Evolutionary conservation across 1,140 invertebrate genomes (phyloP), one percentile per base, ranked within the genome.

Genomic region (Anadara kagoshimensis): DNA sequence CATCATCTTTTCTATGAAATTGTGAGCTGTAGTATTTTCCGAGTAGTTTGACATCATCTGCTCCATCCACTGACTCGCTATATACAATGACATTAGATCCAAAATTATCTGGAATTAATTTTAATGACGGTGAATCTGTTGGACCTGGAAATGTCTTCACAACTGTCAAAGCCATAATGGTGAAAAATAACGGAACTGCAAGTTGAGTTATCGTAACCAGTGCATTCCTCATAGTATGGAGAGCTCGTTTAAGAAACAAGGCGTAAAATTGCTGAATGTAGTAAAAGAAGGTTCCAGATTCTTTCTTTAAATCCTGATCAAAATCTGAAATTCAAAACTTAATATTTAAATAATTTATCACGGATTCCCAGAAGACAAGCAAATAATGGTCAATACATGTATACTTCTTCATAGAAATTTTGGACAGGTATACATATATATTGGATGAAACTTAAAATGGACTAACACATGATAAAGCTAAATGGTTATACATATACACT

Each of bases 231-330:
- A 80, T 62, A 14, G 88, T 87, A 69, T 90, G 87, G 20, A 89
- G 81, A 26, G 85, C 74, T 66, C 88, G 80, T 73, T 91, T 91
- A 1, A 88, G 59, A 36, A 90, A 81, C 85, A 91, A 88, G 20
- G 87, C 89, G 51, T 78, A 75, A 61, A 91, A 87, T 68, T 90
- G 89, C 66, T 89, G 88, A 8, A 74, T 5, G 24, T 67, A 79
- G 24, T 67, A 79, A 12, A 87, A 63, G 14, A 16, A 16, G 11
- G 16, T 58, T 22, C 51, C 49, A 43, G 18, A 41, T 53, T 69
- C 69, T 54, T 75, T 62, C 41, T 58, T 65, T 12, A 63, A 41
- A 41, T 56, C 14, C 36, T 14, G 16, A 20, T 54, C 62, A 43
- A 74, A 51, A 63, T 64, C 72, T 74, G 57, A 22, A 74, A 69